These are phyloP conservation scores for Okapia johnstoni DNA, from an alignment of 2,113 vertebrate species.

Conservation along the genomic window DNA sequence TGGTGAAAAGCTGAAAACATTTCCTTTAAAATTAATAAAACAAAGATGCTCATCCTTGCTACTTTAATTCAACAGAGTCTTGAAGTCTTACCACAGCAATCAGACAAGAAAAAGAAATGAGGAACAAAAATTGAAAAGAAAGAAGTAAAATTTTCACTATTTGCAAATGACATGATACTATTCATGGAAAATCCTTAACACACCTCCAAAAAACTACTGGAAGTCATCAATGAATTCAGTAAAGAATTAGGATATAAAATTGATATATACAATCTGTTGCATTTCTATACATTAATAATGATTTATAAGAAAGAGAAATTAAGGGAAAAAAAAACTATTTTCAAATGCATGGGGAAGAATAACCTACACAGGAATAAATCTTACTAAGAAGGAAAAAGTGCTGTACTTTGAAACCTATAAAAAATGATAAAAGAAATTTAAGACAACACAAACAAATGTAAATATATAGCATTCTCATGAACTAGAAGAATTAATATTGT, in stretches of 20 bases:
- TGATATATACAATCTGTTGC: not conserved
- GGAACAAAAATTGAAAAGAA: not conserved
- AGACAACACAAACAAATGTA: not conserved
- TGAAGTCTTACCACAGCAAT: not conserved
- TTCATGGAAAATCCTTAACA: not conserved
- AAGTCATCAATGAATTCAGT: not conserved
- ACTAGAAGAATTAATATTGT: not conserved
- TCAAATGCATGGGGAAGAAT: not conserved
- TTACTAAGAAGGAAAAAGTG: not conserved
- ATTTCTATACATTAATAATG: not conserved
- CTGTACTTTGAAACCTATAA: not conserved
- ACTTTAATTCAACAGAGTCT: not conserved
- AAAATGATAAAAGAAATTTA: not conserved
- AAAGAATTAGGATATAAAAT: not conserved
- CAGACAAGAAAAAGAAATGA: not conserved
- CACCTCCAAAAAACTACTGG: not conserved
- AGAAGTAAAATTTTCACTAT: not conserved
- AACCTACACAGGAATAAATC: not conserved
- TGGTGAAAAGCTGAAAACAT: not conserved
- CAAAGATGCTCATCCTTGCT: not conserved
- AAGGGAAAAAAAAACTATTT: not conserved
- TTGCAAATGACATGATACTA: not conserved
- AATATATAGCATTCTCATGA: not conserved
- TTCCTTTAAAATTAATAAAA: not conserved
- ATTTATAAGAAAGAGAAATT: not conserved